A percentile compares a stretch with the other conserved stretches of the same genome.
These are phyloP conservation scores for Mormyrus lacerda DNA, from an alignment of 2,113 vertebrate species.

Conservation along the genomic window DNA sequence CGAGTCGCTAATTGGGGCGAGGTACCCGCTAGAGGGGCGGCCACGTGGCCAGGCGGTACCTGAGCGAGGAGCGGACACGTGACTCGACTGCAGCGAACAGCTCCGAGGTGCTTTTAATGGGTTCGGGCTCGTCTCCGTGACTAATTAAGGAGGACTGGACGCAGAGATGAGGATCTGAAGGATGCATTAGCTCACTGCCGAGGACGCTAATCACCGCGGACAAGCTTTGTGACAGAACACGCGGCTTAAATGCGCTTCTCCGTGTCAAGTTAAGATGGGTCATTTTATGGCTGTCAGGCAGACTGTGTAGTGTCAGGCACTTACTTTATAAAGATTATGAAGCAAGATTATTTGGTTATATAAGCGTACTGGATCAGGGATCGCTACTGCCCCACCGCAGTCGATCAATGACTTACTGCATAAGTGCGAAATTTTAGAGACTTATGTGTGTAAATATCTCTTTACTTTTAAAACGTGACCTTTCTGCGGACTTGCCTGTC, in stretches of 20 bases:
- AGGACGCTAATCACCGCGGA: neutral
- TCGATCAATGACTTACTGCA: neutral
- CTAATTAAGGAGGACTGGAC: neutral
- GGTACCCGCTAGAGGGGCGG: neutral
- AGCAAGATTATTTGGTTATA: neutral
- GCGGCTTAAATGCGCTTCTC: neutral
- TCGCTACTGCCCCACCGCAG: neutral
- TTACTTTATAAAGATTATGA: constrained; percentile 2
- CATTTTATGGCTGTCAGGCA: neutral
- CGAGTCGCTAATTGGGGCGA: neutral
- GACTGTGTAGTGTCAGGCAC: neutral
- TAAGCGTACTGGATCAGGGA: neutral
- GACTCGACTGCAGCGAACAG: neutral
- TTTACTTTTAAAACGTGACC: neutral
- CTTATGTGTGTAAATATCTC: neutral
- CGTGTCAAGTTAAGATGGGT: neutral
- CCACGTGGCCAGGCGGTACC: neutral
- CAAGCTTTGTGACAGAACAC: neutral
- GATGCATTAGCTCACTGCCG: neutral
- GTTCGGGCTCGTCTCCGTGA: neutral
- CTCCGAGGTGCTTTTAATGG: neutral
- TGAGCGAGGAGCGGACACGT: neutral
- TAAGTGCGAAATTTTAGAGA: neutral
- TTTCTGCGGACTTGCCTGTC: neutral
- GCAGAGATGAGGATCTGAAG: neutral